A percentile compares a stretch with the other conserved stretches of the same genome.
Conservation (phyloP, 2,113 vertebrate genomes). For the Clarias magur region DNA sequence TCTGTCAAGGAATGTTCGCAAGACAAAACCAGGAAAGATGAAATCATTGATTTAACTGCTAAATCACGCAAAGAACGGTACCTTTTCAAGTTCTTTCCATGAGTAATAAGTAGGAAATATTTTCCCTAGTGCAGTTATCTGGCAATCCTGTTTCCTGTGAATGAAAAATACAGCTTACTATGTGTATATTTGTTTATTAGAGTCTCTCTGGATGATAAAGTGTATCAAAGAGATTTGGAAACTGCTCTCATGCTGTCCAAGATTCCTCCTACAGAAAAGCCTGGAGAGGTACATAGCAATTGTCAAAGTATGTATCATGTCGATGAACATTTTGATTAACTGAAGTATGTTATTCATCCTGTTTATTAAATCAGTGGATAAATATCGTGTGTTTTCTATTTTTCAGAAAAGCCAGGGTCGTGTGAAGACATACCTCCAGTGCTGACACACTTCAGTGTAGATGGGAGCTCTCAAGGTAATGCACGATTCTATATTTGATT, state of each 20-base stretch:
- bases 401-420: background rate
- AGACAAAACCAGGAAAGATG: slow-evolving; percentile 64
- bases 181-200: slow-evolving; percentile 63
- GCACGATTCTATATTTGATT: background rate
- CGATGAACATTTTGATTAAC: background rate
- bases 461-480: slow-evolving; percentile 72
- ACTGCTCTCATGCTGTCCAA: slow-evolving; percentile 83
- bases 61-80: slow-evolving; percentile 74
- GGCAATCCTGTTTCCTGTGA: background rate
- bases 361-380: background rate
- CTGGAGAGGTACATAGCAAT: slow-evolving; percentile 3
- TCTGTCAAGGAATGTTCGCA: slow-evolving; percentile 62
- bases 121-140: background rate
- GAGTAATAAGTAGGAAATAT: too few relatives aligned
- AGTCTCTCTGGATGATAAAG: slow-evolving; percentile 78
- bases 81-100: too few relatives aligned
- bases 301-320: slow-evolving; percentile 46
- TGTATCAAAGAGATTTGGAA: slow-evolving; percentile 82
- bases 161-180: too few relatives aligned
- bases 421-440: slow-evolving; percentile 27
- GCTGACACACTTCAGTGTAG: slow-evolving; percentile 80
- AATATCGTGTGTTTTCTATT: background rate
- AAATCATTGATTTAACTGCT: slow-evolving; percentile 56
- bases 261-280: slow-evolving; percentile 43
- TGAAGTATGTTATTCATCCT: background rate